phyloP scores from a whole-genome alignment of 2,797 vertebrate species.

The Leptodactylus fallax region DNA sequence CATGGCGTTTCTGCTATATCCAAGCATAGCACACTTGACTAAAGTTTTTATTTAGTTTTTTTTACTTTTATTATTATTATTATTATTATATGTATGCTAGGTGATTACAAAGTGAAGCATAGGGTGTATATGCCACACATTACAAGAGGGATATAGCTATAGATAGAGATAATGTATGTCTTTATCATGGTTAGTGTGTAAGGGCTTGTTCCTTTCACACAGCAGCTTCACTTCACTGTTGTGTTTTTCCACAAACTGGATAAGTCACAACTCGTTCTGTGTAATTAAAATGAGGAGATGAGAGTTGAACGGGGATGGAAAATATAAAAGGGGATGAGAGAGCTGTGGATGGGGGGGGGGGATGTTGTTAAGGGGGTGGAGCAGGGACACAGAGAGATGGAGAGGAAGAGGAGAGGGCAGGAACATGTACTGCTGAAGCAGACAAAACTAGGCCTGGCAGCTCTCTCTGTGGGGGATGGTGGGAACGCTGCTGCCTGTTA shows the following conservation, averaged over 20 bases:
- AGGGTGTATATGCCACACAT: no score
- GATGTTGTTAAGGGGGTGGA: conserved; percentile 40
- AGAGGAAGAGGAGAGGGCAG: conserved; percentile 62
- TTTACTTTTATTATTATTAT: no score
- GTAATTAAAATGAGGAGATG: conserved; percentile 83
- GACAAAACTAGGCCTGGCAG: conserved; percentile 73
- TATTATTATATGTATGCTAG: no score
- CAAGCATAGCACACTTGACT: no score
- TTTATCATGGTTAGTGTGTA: not conserved
- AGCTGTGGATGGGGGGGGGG: conserved; percentile 6
- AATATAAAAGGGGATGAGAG: conserved; percentile 70
- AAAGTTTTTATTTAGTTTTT: no score
- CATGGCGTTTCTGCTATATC: not conserved
- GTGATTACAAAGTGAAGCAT: not conserved
- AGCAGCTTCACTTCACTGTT: conserved; percentile 24
- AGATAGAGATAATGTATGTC: no score
- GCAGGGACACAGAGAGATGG: conserved; percentile 25
- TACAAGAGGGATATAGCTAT: no score
- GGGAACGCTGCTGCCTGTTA: conserved; percentile 59
- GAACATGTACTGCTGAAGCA: conserved; percentile 66
- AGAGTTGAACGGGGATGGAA: conserved; percentile 70
- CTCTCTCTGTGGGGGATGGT: conserved; percentile 70
- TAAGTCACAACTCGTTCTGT: conserved; percentile 76
- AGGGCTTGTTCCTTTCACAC: not conserved
- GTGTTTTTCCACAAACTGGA: conserved; percentile 67